phyloP scores from a whole-genome alignment of 2,888 invertebrate species.

The Endotricha flammealis region DNA sequence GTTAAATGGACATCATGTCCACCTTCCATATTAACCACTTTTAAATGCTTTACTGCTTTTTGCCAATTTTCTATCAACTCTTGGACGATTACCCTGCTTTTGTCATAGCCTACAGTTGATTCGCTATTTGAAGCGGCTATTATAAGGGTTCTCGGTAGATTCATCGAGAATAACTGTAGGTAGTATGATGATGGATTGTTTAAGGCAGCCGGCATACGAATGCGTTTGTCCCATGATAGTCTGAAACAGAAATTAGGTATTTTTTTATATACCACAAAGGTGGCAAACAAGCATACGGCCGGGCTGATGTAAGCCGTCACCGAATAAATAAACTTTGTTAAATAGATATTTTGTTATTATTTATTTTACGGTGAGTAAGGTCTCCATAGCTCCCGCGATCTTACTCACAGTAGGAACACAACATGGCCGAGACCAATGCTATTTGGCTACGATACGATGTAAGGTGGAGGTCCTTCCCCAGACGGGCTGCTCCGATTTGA shows the following conservation, averaged over 20 bases:
- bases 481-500: too few relatives aligned
- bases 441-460: too few relatives aligned
- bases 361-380: too few relatives aligned
- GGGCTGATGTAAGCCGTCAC: too few relatives aligned
- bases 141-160: constrained; percentile 41
- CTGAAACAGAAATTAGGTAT: constrained; percentile 42
- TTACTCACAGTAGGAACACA: too few relatives aligned
- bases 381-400: too few relatives aligned
- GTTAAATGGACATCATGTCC: constrained; percentile 81
- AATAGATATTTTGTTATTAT: too few relatives aligned
- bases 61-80: constrained; percentile 29
- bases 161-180: constrained; percentile 36
- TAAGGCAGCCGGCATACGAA: constrained; percentile 36
- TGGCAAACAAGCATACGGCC: too few relatives aligned
- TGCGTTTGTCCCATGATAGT: constrained; percentile 52
- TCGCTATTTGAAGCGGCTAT: constrained; percentile 30
- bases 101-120: constrained; percentile 18
- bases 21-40: constrained; percentile 56
- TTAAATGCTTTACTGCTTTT: constrained; percentile 21
- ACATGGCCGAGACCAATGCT: too few relatives aligned
- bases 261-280: too few relatives aligned
- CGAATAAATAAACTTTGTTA: too few relatives aligned
- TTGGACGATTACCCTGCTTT: constrained; percentile 22
- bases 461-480: too few relatives aligned
- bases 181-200: constrained; percentile 45